Conservation (phyloP, 2,113 vertebrate species). For the Corapipo altera region DNA sequence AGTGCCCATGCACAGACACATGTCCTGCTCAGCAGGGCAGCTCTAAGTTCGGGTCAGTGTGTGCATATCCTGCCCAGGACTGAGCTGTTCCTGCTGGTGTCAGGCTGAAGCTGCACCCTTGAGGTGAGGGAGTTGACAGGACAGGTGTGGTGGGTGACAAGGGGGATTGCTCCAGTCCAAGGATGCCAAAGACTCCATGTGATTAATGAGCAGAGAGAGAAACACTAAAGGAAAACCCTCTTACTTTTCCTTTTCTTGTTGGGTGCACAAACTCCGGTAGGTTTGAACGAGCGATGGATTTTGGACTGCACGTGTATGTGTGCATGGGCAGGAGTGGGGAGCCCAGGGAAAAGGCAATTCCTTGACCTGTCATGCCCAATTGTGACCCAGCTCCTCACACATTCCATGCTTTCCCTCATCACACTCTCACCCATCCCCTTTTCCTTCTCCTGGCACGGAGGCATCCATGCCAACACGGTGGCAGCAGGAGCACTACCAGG, state of each 20-base stretch:
- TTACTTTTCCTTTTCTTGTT: neutral
- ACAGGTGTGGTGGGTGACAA: neutral
- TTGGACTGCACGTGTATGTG: fast-evolving
- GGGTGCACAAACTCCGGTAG: no score
- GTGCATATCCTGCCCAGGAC: fast-evolving
- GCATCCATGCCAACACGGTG: fast-evolving
- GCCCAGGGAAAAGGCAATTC: fast-evolving
- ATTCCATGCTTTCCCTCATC: neutral
- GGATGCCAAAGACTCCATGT: fast-evolving
- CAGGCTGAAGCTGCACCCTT: neutral
- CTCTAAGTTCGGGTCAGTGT: fast-evolving
- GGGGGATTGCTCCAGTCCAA: fast-evolving
- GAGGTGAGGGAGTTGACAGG: fast-evolving
- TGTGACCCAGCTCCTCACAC: neutral
- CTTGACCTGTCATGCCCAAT: fast-evolving
- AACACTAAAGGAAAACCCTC: neutral
- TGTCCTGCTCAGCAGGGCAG: neutral
- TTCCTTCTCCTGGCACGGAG: neutral
- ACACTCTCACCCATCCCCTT: fast-evolving
- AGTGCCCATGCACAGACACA: fast-evolving
- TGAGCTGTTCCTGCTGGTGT: neutral
- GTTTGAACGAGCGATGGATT: fast-evolving
- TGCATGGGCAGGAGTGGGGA: fast-evolving
- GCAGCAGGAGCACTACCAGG: fast-evolving
- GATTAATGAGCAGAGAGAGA: neutral